Conservation (phyloP, 1,140 invertebrate species). For the Pseudomyrmex cubaensis region DNA sequence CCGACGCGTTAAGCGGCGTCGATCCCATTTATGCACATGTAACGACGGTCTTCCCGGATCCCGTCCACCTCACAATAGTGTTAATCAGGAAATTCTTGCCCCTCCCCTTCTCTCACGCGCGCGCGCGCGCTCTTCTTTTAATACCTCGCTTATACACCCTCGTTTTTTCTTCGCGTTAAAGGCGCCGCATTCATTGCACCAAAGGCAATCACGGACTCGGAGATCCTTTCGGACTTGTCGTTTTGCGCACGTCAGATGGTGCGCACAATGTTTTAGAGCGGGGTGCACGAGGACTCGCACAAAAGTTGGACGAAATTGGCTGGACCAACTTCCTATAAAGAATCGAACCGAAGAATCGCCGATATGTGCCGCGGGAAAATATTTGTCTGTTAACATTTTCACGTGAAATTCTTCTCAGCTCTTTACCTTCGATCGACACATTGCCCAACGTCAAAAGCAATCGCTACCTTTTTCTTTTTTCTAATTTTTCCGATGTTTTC, state of each 20-base stretch:
- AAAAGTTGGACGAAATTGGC: too few relatives aligned
- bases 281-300: background rate
- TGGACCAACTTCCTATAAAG: too few relatives aligned
- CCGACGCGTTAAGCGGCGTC: constrained; percentile 52
- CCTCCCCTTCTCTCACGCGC: background rate
- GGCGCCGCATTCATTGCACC: constrained; percentile 26
- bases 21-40: constrained; percentile 35
- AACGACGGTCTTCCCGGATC: constrained; percentile 15
- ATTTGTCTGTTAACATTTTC: too few relatives aligned
- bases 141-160: background rate
- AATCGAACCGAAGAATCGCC: too few relatives aligned
- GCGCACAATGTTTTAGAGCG: constrained; percentile 12
- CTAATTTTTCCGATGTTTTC: background rate
- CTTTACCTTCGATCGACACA: too few relatives aligned
- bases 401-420: too few relatives aligned
- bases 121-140: constrained; percentile 15
- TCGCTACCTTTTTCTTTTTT: background rate
- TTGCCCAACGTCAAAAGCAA: background rate
- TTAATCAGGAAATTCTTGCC: constrained; percentile 59
- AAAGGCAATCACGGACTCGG: background rate
- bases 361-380: too few relatives aligned
- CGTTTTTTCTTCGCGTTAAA: constrained; percentile 34
- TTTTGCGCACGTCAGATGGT: background rate
- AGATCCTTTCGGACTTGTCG: background rate
- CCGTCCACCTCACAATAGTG: constrained; percentile 56